These are phyloP conservation scores for Jordanella pulchra DNA, from an alignment of 2,797 vertebrate species.

Conservation along the genomic window DNA sequence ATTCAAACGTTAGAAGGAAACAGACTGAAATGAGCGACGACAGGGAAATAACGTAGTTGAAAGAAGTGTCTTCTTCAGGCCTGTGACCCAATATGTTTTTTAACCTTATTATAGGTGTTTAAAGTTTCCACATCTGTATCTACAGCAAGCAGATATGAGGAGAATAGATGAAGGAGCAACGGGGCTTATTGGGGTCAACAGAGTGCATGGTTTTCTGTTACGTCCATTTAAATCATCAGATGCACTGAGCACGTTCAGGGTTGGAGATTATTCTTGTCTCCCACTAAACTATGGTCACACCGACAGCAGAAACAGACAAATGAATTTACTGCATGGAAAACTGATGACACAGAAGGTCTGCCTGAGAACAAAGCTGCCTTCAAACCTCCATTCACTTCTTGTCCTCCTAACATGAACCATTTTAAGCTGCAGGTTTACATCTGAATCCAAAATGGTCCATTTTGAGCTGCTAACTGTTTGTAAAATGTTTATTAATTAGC, in stretches of 20 bases:
- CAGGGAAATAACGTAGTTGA: slow-evolving; percentile 20
- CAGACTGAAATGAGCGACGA: slow-evolving; percentile 34
- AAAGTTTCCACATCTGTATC: slow-evolving; percentile 34
- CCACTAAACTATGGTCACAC: slow-evolving; percentile 58
- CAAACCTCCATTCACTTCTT: not conserved
- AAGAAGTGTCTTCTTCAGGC: slow-evolving; percentile 6
- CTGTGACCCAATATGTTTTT: slow-evolving; percentile 11
- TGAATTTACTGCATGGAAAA: slow-evolving; percentile 60
- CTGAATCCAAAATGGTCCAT: slow-evolving; percentile 22
- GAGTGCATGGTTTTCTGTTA: slow-evolving; percentile 79
- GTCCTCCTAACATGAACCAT: slow-evolving; percentile 30
- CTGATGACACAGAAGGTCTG: slow-evolving; percentile 21
- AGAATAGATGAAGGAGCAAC: slow-evolving; percentile 29
- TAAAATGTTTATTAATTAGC: too few relatives aligned
- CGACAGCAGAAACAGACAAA: slow-evolving; percentile 69
- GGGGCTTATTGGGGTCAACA: slow-evolving; percentile 74
- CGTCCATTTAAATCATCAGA: slow-evolving; percentile 78
- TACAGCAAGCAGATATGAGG: slow-evolving; percentile 33
- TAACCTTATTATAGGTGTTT: slow-evolving; percentile 30
- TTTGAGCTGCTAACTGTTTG: slow-evolving; percentile 1
- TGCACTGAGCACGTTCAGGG: slow-evolving; percentile 57
- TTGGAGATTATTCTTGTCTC: slow-evolving; percentile 73
- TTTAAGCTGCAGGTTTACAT: slow-evolving; percentile 57
- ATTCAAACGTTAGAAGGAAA: slow-evolving; percentile 43
- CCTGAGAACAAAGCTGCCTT: not conserved